Evolutionary conservation across 2,888 invertebrate genomes (phyloP).

Genomic region (Mesorhabditis belari): DNA sequence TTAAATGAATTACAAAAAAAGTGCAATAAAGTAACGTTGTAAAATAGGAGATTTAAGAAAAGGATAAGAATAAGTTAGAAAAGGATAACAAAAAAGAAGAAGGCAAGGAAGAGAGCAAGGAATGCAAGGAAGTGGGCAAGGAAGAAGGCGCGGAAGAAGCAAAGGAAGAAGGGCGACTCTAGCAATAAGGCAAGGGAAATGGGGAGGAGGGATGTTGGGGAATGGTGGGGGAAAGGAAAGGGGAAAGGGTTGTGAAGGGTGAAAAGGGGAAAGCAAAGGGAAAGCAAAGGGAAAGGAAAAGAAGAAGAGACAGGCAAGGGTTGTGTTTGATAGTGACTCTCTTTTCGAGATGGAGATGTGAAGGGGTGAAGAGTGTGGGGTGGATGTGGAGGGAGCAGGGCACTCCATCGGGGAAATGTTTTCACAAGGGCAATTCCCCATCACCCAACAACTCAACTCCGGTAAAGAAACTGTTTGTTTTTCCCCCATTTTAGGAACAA

Average conservation of each 20-base stretch:
- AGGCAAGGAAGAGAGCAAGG: too few species aligned
- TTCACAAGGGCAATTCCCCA: not conserved
- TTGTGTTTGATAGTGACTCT: too few species aligned
- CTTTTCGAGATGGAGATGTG: too few species aligned
- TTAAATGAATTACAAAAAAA: too few species aligned
- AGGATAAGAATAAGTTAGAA: not conserved
- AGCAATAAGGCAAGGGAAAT: conserved; percentile 4
- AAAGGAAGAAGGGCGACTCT: not conserved
- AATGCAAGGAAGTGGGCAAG: not conserved
- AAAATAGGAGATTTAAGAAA: not conserved
- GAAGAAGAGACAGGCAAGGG: not conserved
- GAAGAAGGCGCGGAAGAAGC: not conserved
- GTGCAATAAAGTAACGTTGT: too few species aligned
- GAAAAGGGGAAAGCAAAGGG: conserved; percentile 2
- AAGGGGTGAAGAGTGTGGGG: too few species aligned
- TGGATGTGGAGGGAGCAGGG: not conserved
- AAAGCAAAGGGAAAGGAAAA: not conserved
- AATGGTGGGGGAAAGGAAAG: not conserved
- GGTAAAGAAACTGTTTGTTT: too few species aligned
- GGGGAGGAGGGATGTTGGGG: conserved; percentile 1
- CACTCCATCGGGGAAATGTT: not conserved
- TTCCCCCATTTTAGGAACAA: too few species aligned
- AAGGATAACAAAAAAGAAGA: not conserved
- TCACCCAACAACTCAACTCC: too few species aligned
- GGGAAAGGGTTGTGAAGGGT: conserved; percentile 3